Base-by-base conservation (phyloP, 1,140 invertebrate species). In the Drosophila leontia region DNA sequence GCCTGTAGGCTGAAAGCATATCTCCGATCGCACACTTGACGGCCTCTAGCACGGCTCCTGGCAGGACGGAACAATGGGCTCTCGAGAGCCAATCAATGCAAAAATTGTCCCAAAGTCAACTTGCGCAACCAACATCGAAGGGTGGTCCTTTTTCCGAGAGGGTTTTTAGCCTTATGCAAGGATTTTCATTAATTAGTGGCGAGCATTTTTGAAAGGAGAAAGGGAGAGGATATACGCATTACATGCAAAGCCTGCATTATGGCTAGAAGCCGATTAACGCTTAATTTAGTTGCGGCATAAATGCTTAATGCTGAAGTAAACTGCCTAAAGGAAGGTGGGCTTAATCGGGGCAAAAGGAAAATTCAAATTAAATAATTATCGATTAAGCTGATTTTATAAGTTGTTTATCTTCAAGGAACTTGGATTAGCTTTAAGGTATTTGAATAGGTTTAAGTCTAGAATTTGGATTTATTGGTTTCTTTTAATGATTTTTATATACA, bases 71-170 rank as follows among this genome's bases (percentile, higher is more conserved):
- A 84, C 82, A 84, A 85, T 67, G 47, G 62, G 17, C 65, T 71
- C 79, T 85, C 68, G 74, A 85, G 51, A 58, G 78, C 78, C 82
- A 85, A 85, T 85, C 82, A 85, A 84, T 77, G 82, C 48, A 83
- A 71, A 79, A 68, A 76, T 56, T 42, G 53, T 50, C 39, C 58
- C 57, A 71, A 59, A 79, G 48, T 57, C 41, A 71, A 62, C 34
- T 69, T 55, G 53, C 15, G 44, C 48, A 69, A 60, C 58, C 59
- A 15, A 59, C 61, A 37, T 26, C 55, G 58, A n/a, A 23, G 15
- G 19, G 47, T 1, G 17, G 59, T 11, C 34, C 44, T 13, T 19
- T 29, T 19, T 29, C 39, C 29, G 6, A 13, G 32, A 15, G 39
- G 7, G 48, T 9, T 42, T 42, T 71, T 35, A n/a, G 61, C 67